These are phyloP conservation scores for Nibea coibor DNA, from an alignment of 2,113 vertebrate genomes.

Conservation along the genomic window DNA sequence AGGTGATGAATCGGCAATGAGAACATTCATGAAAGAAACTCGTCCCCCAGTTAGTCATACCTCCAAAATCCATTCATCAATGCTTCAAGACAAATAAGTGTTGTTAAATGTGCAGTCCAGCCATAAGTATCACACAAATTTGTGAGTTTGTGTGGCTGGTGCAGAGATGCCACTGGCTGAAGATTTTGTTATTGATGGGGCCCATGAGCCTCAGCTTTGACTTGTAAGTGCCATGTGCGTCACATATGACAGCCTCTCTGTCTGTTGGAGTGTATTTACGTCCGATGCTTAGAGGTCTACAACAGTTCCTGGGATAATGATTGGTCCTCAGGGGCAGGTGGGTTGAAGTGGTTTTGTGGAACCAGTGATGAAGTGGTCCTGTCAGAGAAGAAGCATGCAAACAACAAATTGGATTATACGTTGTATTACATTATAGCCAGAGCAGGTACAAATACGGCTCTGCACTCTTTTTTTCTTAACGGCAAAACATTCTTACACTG, in stretches of 20 bases:
- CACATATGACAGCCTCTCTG: slow-evolving; percentile 23
- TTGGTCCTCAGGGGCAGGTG: slow-evolving; percentile 37
- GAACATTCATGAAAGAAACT: slow-evolving; percentile 8
- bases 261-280: slow-evolving; percentile 1
- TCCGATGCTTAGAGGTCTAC: slow-evolving; percentile 3
- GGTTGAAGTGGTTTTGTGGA: slow-evolving; percentile 49
- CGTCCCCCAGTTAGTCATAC: slow-evolving; percentile 3
- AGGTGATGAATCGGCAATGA: slow-evolving; percentile 1
- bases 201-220: background rate
- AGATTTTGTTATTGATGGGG: slow-evolving; percentile 34
- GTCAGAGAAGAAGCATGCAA: slow-evolving; percentile 13
- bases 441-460: background rate
- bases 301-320: slow-evolving; percentile 27
- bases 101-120: background rate
- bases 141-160: slow-evolving; percentile 6
- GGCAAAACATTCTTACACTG: background rate
- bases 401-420: background rate
- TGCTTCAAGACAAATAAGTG: background rate
- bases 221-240: slow-evolving; percentile 11
- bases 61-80: slow-evolving; percentile 8
- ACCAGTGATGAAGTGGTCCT: slow-evolving; percentile 38
- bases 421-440: background rate
- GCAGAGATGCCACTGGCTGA: slow-evolving; percentile 9
- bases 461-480: background rate
- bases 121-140: background rate